Base-by-base conservation (phyloP, 1,140 invertebrate genomes). In the Delia radicum region DNA sequence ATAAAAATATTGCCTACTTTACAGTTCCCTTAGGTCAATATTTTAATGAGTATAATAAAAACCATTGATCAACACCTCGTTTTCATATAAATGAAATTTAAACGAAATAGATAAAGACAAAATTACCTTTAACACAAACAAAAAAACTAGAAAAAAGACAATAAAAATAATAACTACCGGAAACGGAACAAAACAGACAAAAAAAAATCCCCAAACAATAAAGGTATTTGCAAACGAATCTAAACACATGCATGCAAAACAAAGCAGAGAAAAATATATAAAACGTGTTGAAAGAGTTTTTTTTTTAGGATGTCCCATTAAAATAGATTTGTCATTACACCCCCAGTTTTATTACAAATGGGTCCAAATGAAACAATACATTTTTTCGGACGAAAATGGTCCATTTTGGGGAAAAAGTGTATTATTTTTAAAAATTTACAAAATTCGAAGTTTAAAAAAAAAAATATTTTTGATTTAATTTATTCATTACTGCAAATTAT, bases 131-230 rank as follows among this genome's bases (percentile, higher is more conserved):
- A 55, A 21, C 48, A 55, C 8, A 42, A 10, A 42, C 37, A 42
- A 10, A 42, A 42, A 15, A 1, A 42, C 37, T 15, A 42, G 33
- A 55, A 21, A 21, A 55, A 55, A 55, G 6, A 21, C 48, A 55
- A 55, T 55, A 55, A 55, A 55, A 55, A 55, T 55, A 55, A 55
- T 55, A 55, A 55, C 48, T 55, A 55, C 48, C 48, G 21, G 48
- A 18, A 55, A 2, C 10, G 5, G 10, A 21, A 21, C n/a, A 55
- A 55, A 21, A 55, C 3, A 21, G 18, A 21, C 48, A 55, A 21
- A 55, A 21, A 3, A 21, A 55, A 42, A 42, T 42, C 37, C 37
- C 37, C 12, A 42, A 42, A 42, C 37, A 42, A 42, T 42, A 42
- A 42, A 42, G 37, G 37, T 42, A 42, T 42, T n/a, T 10, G n/a